Evolutionary conservation across 2,888 invertebrate genomes (phyloP), one percentile per base, ranked within the genome.

Genomic region (Hypselothyrea guttata): DNA sequence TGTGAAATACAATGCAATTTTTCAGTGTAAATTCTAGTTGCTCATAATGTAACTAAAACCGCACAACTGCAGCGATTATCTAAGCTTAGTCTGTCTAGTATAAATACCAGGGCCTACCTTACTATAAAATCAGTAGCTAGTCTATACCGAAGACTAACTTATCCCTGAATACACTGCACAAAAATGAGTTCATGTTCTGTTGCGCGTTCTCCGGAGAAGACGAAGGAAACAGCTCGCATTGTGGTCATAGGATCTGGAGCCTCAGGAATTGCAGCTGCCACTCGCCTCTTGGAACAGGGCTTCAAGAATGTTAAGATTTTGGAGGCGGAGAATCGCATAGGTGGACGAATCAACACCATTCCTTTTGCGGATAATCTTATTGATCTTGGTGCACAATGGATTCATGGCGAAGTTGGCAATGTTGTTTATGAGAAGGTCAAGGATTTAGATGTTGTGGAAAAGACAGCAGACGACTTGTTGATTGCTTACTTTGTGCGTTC

Each of bases 351-450:
- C 27, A 76, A 90, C 30, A 91, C 92, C 0, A 88, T 91, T 0
- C 88, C 90, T 0, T 92, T 91, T 69, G 92, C 90, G 1, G 91
- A 91, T 1, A 91, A 91, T 61, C 88, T 91, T 3, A 90, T 95
- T 7, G 95, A 96, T 84, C 84, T 95, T 41, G 95, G 95, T 0
- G 95, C 95, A 38, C 95, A 95, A 70, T 96, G 95, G 95, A 93
- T 88, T 44, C 89, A 88, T 15, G 89, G 95, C 0, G 93, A 94
- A 84, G 90, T 92, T 82, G 91, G 91, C 42, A 93, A 94, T 88
- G 83, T 92, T 31, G 92, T 94, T 0, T 93, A 91, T 71, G 90
- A 92, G 45, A 82, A 92, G 45, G 92, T 92, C 2, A 65, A 86
- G 53, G 66, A 86, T 3, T 42, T 85, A 12, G 54, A 86, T 51